A percentile compares a stretch with the other conserved stretches of the same genome.
phyloP scores from a whole-genome alignment of 1,140 invertebrate species.

The Camponotus pennsylvanicus region DNA sequence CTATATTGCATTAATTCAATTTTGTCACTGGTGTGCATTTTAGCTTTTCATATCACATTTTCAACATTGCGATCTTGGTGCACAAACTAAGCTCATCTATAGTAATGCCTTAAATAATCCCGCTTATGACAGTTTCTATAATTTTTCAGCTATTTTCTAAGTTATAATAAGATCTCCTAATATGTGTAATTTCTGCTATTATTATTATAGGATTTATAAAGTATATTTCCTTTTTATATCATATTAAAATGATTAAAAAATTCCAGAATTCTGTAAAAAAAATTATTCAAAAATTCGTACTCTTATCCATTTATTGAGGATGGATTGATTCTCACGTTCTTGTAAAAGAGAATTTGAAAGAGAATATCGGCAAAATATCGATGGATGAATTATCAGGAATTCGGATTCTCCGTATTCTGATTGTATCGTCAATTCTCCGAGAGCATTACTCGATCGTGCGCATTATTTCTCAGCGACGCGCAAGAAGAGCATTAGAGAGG shows the following conservation, averaged over 20 bases:
- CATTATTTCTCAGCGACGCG: slow-evolving; percentile 20
- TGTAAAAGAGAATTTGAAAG: neutral
- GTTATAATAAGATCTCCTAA: neutral
- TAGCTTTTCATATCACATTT: neutral
- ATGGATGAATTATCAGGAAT: neutral
- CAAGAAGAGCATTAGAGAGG: slow-evolving; percentile 58
- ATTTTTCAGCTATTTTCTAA: neutral
- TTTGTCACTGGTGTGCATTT: neutral
- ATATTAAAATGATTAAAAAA: neutral
- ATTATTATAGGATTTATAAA: neutral
- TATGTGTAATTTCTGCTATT: neutral
- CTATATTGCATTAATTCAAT: neutral
- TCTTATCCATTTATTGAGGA: neutral
- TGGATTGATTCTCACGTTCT: neutral
- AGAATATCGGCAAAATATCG: neutral
- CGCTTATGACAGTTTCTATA: neutral
- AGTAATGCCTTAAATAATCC: neutral
- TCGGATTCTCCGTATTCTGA: slow-evolving; percentile 4
- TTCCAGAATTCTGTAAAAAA: neutral
- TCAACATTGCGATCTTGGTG: neutral
- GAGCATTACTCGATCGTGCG: slow-evolving; percentile 35
- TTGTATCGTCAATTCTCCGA: slow-evolving; percentile 18
- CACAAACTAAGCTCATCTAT: neutral
- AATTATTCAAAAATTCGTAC: neutral
- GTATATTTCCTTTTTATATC: neutral